Conservation (phyloP, 2,888 invertebrate genomes). For the Muschampia plurimacula region DNA sequence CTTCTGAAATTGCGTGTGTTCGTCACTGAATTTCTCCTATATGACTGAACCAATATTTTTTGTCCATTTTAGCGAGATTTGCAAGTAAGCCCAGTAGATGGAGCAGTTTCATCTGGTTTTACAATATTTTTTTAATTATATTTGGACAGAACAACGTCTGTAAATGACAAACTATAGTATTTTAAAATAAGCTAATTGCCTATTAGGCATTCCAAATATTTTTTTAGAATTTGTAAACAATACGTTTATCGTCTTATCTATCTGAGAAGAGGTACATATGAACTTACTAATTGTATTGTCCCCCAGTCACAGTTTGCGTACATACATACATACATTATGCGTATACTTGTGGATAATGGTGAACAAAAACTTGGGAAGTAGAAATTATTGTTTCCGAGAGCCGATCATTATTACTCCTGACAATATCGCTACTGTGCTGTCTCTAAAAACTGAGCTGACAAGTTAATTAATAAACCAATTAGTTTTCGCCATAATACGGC, state of each 20-base stretch:
- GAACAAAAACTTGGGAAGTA: conserved; percentile 34
- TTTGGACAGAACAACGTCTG: no score
- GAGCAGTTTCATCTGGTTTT: no score
- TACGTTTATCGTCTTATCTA: conserved; percentile 17
- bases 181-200: background rate
- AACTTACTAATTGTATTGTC: conserved; percentile 32
- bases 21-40: no score
- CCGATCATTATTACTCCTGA: conserved; percentile 33
- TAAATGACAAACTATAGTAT: background rate
- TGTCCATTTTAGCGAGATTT: no score
- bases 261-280: conserved; percentile 20
- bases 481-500: conserved; percentile 6
- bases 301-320: background rate
- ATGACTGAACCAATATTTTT: no score
- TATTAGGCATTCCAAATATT: background rate
- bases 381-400: conserved; percentile 34
- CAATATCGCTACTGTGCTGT: conserved; percentile 29
- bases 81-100: no score
- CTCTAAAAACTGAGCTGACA: conserved; percentile 28
- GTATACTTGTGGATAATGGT: background rate
- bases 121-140: no score
- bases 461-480: conserved; percentile 29
- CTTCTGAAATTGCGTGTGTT: no score
- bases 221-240: background rate
- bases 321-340: no score